phyloP scores from a whole-genome alignment of 2,888 invertebrate genomes.

The Leistus spinibarbis region DNA sequence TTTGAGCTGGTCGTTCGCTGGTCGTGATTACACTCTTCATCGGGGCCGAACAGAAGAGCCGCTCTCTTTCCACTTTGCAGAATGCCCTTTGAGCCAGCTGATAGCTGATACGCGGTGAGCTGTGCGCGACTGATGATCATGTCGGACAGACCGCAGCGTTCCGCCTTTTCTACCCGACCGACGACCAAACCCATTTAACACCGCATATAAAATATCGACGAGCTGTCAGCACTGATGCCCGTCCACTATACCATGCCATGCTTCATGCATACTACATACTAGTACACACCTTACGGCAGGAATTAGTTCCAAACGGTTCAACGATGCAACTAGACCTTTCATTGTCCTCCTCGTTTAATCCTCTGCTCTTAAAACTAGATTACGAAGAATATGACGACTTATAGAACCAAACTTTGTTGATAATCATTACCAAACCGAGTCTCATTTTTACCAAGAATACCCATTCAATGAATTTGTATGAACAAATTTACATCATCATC shows the following conservation, averaged over 20 bases:
- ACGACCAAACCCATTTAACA: not conserved
- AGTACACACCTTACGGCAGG: not conserved
- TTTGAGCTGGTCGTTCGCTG: slow-evolving; percentile 2
- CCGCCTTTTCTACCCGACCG: not conserved
- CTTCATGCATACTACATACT: not conserved
- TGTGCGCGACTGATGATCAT: slow-evolving; percentile 9
- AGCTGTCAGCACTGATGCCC: not conserved
- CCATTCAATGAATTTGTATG: too few relatives aligned
- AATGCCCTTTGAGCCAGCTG: slow-evolving; percentile 30
- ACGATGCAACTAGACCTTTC: slow-evolving; percentile 1
- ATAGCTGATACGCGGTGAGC: slow-evolving; percentile 26
- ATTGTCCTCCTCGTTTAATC: not conserved
- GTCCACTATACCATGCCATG: not conserved
- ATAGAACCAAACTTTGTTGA: too few relatives aligned
- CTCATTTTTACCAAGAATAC: too few relatives aligned
- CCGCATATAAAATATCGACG: not conserved
- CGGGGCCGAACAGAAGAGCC: slow-evolving; percentile 12
- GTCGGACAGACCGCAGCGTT: slow-evolving; percentile 18
- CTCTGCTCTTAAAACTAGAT: too few relatives aligned
- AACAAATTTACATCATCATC: too few relatives aligned
- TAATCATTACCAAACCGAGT: too few relatives aligned
- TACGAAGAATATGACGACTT: too few relatives aligned
- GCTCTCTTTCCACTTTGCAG: not conserved
- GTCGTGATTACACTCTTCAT: slow-evolving; percentile 29
- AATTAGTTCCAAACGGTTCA: not conserved